Conservation (phyloP, 2,113 vertebrate genomes). For the Anoura caudifer region DNA sequence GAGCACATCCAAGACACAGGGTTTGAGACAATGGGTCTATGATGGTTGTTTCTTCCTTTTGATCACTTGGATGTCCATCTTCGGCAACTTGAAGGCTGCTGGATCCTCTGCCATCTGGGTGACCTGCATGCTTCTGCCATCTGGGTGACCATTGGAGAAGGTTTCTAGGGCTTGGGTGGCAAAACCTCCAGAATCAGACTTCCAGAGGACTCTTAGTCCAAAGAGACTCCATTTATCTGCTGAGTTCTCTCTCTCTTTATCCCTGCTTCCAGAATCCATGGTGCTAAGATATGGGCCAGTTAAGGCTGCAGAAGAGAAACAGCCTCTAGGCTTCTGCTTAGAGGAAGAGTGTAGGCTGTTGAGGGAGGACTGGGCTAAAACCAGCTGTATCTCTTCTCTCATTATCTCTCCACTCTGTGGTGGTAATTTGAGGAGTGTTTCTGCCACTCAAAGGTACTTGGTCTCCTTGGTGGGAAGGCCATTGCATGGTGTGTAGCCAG, state of each 20-base stretch:
- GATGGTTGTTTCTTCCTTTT: slow-evolving; percentile 82
- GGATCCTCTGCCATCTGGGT: slow-evolving; percentile 85
- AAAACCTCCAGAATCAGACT: slow-evolving; percentile 89
- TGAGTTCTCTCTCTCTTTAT: slow-evolving; percentile 79
- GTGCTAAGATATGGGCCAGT: slow-evolving; percentile 77
- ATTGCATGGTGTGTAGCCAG: too few species aligned
- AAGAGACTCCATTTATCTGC: slow-evolving; percentile 92
- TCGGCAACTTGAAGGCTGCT: slow-evolving; percentile 85
- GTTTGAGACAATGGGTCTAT: slow-evolving; percentile 88
- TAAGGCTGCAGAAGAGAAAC: slow-evolving; percentile 87
- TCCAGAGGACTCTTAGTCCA: slow-evolving; percentile 87
- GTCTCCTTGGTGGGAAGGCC: too few species aligned
- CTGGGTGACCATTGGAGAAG: slow-evolving; percentile 88
- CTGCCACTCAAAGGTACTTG: too few species aligned
- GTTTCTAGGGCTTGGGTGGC: slow-evolving; percentile 86
- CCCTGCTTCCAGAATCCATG: slow-evolving; percentile 81
- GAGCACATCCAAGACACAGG: slow-evolving; percentile 89
- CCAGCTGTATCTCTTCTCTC: slow-evolving; percentile 89
- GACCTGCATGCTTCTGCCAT: slow-evolving; percentile 85
- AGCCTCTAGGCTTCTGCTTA: slow-evolving; percentile 86
- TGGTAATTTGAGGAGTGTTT: slow-evolving; percentile 80
- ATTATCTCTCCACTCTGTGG: slow-evolving; percentile 87
- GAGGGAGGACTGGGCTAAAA: slow-evolving; percentile 90
- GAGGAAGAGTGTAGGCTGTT: slow-evolving; percentile 88
- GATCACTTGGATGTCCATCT: slow-evolving; percentile 84